Percentiles rank a stretch among this genome's conserved stretches.
These are phyloP conservation scores for Myzus persicae DNA, from an alignment of 1,140 invertebrate genomes.

Conservation along the genomic window DNA sequence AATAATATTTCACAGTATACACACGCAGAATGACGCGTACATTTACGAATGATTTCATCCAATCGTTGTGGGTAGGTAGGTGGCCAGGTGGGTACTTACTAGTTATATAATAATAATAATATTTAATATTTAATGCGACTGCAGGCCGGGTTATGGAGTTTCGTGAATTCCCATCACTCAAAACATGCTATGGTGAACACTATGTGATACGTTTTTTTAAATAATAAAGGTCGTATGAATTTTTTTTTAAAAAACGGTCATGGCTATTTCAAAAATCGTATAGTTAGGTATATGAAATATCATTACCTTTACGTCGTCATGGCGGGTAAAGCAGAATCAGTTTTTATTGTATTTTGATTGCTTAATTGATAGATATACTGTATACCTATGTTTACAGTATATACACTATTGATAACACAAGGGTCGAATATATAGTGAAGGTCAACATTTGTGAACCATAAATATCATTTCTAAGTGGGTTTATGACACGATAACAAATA, in stretches of 20 bases:
- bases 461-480: background rate
- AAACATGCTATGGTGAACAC: background rate
- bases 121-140: background rate
- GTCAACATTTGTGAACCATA: background rate
- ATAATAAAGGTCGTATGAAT: background rate
- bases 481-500: background rate
- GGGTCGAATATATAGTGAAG: conserved; percentile 3
- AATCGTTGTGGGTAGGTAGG: too few species aligned
- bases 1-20: background rate
- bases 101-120: background rate
- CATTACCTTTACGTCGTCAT: background rate
- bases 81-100: background rate
- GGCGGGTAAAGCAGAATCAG: background rate
- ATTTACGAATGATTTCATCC: background rate
- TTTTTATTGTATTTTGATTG: background rate
- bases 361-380: background rate
- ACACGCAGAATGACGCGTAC: background rate
- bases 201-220: background rate
- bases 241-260: background rate
- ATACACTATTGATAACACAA: background rate
- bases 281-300: background rate
- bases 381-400: too few species aligned
- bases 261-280: background rate
- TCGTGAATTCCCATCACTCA: background rate
- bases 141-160: background rate